phyloP scores from a whole-genome alignment of 2,113 vertebrate species.

The Phaethornis superciliosus region DNA sequence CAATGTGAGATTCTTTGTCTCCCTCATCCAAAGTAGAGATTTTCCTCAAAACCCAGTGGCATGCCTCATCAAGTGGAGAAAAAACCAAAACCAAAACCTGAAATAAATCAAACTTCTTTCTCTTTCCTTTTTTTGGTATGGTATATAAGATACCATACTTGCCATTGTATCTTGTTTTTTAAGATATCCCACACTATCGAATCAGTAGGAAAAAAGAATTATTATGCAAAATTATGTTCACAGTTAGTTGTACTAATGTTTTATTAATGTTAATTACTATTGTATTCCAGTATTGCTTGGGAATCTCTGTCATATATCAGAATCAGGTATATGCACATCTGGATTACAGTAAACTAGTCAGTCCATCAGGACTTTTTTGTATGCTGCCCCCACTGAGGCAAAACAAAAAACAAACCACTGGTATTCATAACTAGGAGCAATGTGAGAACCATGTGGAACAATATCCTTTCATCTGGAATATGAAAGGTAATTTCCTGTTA shows the following conservation, averaged over 20 bases:
- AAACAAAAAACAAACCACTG: not conserved
- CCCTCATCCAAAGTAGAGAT: rapidly evolving
- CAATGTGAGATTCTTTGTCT: not conserved
- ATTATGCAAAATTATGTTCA: too few species aligned
- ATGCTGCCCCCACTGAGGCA: not conserved
- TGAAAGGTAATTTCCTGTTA: not conserved
- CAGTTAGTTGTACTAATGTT: not conserved
- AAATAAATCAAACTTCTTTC: not conserved
- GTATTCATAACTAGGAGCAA: not conserved
- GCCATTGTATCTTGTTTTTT: not conserved
- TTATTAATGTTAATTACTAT: not conserved
- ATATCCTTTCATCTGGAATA: not conserved
- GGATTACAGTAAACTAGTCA: not conserved
- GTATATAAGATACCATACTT: too few species aligned
- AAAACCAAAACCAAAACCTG: not conserved
- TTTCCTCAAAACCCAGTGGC: not conserved
- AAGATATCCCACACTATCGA: rapidly evolving
- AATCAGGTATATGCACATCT: not conserved
- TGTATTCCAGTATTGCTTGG: not conserved
- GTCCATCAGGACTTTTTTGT: not conserved
- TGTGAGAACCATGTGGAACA: not conserved
- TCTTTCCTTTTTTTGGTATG: not conserved
- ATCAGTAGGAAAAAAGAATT: not conserved
- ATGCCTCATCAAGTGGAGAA: not conserved
- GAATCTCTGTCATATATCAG: not conserved